A percentile compares a stretch with the other conserved stretches of the same genome.
phyloP scores from a whole-genome alignment of 2,888 invertebrate genomes.

The Nemoura dubitans region DNA sequence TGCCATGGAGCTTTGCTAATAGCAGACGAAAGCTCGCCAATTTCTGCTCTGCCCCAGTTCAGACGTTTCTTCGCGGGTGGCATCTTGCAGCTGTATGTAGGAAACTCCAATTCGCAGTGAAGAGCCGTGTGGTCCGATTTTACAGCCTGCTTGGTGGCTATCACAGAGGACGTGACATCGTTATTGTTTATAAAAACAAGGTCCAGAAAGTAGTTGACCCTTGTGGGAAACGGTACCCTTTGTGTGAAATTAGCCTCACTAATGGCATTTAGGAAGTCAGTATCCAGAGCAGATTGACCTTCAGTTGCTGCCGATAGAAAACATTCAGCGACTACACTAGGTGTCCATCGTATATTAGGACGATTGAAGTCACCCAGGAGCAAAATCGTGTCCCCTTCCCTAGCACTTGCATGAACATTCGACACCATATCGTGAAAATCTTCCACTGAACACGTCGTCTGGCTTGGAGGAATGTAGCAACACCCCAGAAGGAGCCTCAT shows the following conservation, averaged over 20 bases:
- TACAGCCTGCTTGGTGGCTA: background rate
- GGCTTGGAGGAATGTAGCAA: conserved; percentile 8
- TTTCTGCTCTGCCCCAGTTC: background rate
- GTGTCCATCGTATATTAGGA: background rate
- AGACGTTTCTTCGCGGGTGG: background rate
- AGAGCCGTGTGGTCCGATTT: conserved; percentile 14
- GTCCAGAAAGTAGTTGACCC: conserved; percentile 14
- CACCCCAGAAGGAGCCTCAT: background rate
- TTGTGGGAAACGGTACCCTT: conserved; percentile 8
- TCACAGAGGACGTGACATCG: background rate
- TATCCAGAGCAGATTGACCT: conserved; percentile 15
- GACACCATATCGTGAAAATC: background rate
- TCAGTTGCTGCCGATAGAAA: background rate
- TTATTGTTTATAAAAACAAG: conserved; percentile 15
- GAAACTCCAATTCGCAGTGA: background rate
- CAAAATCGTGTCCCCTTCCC: conserved; percentile 12
- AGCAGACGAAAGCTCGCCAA: background rate
- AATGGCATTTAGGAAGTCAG: background rate
- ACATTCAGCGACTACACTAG: background rate
- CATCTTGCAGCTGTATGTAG: background rate
- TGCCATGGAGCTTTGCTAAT: background rate
- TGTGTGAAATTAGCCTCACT: background rate
- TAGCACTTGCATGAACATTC: background rate
- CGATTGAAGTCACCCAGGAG: conserved; percentile 2
- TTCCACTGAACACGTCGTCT: background rate